phyloP scores from a whole-genome alignment of 2,113 vertebrate genomes.

The Phoenicopterus ruber region DNA sequence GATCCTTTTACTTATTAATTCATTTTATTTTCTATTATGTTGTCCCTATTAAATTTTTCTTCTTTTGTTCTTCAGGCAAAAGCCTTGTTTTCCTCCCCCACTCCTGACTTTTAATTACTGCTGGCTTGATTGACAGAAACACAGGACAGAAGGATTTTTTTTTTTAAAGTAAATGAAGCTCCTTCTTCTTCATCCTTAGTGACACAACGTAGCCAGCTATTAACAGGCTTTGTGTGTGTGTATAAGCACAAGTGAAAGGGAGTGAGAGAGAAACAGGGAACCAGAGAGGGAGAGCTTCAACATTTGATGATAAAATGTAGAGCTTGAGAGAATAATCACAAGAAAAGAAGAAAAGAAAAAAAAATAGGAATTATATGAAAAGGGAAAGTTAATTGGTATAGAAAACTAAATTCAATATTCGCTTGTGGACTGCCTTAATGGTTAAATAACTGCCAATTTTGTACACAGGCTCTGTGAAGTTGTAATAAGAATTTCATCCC shows the following conservation, averaged over 20 bases:
- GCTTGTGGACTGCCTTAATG: constrained; percentile 58
- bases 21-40: constrained; percentile 33
- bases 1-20: constrained; percentile 31
- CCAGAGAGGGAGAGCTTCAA: constrained; percentile 4
- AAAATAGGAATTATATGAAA: neutral
- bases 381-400: constrained; percentile 53
- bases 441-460: constrained; percentile 67
- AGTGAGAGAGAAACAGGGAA: neutral
- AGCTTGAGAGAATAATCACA: neutral
- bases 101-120: constrained; percentile 63
- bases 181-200: constrained; percentile 7
- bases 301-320: constrained; percentile 55
- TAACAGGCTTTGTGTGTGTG: neutral
- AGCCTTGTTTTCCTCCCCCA: neutral
- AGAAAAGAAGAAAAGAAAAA: neutral
- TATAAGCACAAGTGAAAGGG: neutral
- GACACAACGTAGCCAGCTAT: constrained; percentile 30
- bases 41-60: neutral
- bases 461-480: constrained; percentile 22
- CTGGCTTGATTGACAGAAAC: constrained; percentile 59
- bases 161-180: neutral
- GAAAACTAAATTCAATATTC: constrained; percentile 55
- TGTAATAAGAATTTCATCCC: constrained; percentile 61
- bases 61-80: neutral
- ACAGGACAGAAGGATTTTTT: neutral